Evolutionary conservation across 2,888 invertebrate species (phyloP), one percentile per base, ranked within the genome.

Genomic region (Epistrophe grossulariae): DNA sequence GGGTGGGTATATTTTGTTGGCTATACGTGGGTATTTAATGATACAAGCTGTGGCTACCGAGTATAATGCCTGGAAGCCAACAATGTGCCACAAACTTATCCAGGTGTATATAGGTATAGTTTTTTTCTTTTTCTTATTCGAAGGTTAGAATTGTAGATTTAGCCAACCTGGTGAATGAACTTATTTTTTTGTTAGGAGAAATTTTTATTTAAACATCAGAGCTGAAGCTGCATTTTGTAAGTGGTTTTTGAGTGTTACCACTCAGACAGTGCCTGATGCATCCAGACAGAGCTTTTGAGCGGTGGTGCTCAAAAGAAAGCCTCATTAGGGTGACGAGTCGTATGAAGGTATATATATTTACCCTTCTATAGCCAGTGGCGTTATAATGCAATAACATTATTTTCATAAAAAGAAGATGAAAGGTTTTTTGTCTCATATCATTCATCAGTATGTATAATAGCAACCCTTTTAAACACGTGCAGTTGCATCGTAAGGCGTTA

Each of bases 1-100:
- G 79, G 85, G 85, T 78, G 85, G 71, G 35, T 64, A 15, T n/a
- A n/a, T n/a, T 8, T 68, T 73, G 64, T 77, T 73, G 24, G 85
- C 70, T 81, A n/a, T n/a, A 71, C 78, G 82, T 85, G 81, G 40
- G 68, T 73, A 73, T 80, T 84, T 43, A 60, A 59, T 59, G 57
- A 62, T 60, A 40, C 50, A 68, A 72, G 59, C n/a, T 78, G 43
- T 73, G 43, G 85, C 81, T 78, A 64, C 85, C 15, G 74, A 79
- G 62, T 24, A 24, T n/a, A 15, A 70, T 82, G 78, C 24, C 78
- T 64, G 43, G 24, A 48, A 64, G 85, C 55, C n/a, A 59, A 40
- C 0, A 43, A 17, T 31, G 28, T 76, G 59, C 50, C 64, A 50
- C 38, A 62, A 50, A 40, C 24, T 43, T 31, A 48, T 38, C 81